Evolutionary conservation across 1,140 invertebrate species (phyloP), one percentile per base, ranked within the genome.

Genomic region (Dermatophagoides farinae): DNA sequence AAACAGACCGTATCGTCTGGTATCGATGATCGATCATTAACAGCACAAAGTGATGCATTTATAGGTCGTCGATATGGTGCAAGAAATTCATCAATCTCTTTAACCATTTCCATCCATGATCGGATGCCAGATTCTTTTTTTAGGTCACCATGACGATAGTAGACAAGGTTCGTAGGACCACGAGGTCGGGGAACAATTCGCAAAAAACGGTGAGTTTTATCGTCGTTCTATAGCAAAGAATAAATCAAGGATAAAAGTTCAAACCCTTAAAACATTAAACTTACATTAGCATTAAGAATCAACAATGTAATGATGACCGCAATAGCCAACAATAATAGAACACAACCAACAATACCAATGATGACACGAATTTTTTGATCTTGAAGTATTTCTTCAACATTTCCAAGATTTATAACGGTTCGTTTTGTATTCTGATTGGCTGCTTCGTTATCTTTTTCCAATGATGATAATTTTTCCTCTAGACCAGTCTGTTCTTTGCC

Each of bases 151-250:
- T 66, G 65, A 14, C 65, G 57, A 46, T 64, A 66, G 14, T 62
- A 61, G 22, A 66, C 50, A 12, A 66, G 22, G 14, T 66, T 66
- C 10, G 58, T 44, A 39, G 62, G 64, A 46, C 65, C 58, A 14
- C 62, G 62, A n/a, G 65, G 65, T 5, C 38, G 18, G 1, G 65
- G 65, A 23, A 60, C 25, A n/a, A 60, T 38, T 12, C 49, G 46
- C 12, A 60, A 18, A 25, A 60, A 54, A 16, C 59, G 46, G 22
- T 51, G 25, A 16, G 59, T 60, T 22, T 18, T 60, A 31, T 60
- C 59, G 11, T 60, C 59, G 14, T 54, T 51, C 46, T 55, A 31
- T 43, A 54, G 1, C 58, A 31, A 58, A 49, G 4, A 53, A 31
- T 2, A 38, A 55, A n/a, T 44, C 6, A n/a, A n/a, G n/a, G n/a